Conservation (phyloP, 2,888 invertebrate species). For the Podabrus alpinus region DNA sequence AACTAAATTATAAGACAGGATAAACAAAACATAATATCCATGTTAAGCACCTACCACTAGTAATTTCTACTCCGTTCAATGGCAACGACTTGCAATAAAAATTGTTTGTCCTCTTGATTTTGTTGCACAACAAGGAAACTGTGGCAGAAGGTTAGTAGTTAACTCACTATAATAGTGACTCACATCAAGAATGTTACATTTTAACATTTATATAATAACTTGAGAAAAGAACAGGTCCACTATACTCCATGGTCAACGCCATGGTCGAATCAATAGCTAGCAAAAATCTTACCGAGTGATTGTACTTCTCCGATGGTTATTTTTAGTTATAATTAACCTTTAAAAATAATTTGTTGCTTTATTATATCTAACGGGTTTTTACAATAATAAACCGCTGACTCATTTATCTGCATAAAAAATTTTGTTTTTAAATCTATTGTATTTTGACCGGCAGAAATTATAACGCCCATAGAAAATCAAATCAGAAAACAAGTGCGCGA, state of each 20-base stretch:
- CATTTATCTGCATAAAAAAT: neutral
- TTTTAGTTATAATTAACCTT: slow-evolving; percentile 23
- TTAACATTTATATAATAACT: neutral
- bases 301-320: slow-evolving; percentile 23
- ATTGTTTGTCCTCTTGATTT: slow-evolving; percentile 48
- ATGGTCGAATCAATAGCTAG: slow-evolving; percentile 47
- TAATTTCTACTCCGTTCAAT: slow-evolving; percentile 42
- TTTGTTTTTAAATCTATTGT: neutral
- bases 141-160: slow-evolving; percentile 34
- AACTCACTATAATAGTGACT: slow-evolving; percentile 27
- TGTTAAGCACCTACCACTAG: neutral
- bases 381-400: neutral
- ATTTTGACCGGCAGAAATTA: neutral
- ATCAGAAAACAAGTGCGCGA: too few relatives aligned
- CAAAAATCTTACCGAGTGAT: slow-evolving; percentile 20
- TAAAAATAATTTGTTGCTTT: slow-evolving; percentile 1
- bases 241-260: slow-evolving; percentile 52
- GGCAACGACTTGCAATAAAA: slow-evolving; percentile 48
- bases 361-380: neutral
- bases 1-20: neutral
- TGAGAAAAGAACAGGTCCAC: slow-evolving; percentile 37
- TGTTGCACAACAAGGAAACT: slow-evolving; percentile 35
- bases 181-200: slow-evolving; percentile 22
- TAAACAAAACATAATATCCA: slow-evolving; percentile 11
- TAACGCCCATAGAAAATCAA: too few relatives aligned